These are phyloP conservation scores for Chrysogorgia sp. DNA, from an alignment of 92 coral and sea anemone genomes.

Conservation along the genomic window DNA sequence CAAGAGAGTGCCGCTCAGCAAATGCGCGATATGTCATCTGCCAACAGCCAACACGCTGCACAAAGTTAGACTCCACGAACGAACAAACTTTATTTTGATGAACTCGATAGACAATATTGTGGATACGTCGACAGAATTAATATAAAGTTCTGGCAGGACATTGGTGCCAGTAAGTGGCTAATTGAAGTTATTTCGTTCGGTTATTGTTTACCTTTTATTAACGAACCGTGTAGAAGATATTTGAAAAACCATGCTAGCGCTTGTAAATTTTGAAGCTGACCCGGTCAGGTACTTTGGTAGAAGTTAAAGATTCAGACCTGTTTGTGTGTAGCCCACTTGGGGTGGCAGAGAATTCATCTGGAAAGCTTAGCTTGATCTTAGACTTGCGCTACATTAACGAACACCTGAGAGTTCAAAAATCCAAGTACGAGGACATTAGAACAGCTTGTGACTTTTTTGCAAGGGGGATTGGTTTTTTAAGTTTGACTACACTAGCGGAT, in stretches of 20 bases:
- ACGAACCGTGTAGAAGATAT: background rate
- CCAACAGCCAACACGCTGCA: no score
- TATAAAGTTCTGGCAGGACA: constrained; percentile 6
- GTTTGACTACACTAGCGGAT: constrained; percentile 53
- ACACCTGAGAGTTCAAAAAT: constrained; percentile 41
- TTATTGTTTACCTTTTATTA: constrained; percentile 37
- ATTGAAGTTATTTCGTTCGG: constrained; percentile 32
- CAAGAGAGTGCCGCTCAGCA: constrained; percentile 66
- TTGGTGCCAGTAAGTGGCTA: constrained; percentile 22
- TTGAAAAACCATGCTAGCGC: constrained; percentile 40
- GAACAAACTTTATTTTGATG: no score
- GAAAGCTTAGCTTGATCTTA: constrained; percentile 47
- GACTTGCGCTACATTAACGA: constrained; percentile 51
- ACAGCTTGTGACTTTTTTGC: constrained; percentile 38
- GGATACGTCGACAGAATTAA: background rate
- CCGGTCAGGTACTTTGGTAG: constrained; percentile 47
- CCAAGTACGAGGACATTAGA: constrained; percentile 51
- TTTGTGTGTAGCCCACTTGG: constrained; percentile 49
- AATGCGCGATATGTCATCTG: constrained; percentile 4
- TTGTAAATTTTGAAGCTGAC: constrained; percentile 47
- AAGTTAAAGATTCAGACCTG: constrained; percentile 46
- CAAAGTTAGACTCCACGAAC: no score
- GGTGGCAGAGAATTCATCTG: constrained; percentile 36
- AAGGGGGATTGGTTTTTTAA: constrained; percentile 34
- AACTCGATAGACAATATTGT: no score